phyloP scores from a whole-genome alignment of 1,140 invertebrate genomes.

The Aphaenogaster ashmeadi region DNA sequence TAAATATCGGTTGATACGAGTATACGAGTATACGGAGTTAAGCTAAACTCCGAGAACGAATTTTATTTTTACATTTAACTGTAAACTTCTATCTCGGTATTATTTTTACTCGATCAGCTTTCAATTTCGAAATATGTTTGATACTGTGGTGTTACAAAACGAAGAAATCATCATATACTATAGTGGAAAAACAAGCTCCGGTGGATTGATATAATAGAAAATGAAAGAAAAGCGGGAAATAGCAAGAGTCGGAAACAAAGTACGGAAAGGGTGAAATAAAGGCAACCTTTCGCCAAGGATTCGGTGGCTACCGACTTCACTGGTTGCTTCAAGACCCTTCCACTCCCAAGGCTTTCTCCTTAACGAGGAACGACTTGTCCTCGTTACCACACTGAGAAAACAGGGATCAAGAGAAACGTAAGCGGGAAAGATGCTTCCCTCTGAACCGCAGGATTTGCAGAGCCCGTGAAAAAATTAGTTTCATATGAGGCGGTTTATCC shows the following conservation, averaged over 20 bases:
- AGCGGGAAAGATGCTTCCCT: conserved; percentile 67
- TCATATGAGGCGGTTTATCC: conserved; percentile 12
- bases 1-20: not conserved
- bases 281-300: conserved; percentile 60
- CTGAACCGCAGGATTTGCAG: conserved; percentile 60
- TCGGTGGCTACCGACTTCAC: conserved; percentile 62
- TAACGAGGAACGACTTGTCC: conserved; percentile 79
- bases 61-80: conserved; percentile 26
- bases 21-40: not conserved
- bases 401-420: conserved; percentile 71
- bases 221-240: conserved; percentile 39
- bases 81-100: not conserved
- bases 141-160: not conserved
- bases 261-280: conserved; percentile 56
- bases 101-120: conserved; percentile 28
- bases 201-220: conserved; percentile 72
- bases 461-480: conserved; percentile 66
- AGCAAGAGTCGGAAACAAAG: conserved; percentile 60
- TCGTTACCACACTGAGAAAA: conserved; percentile 76
- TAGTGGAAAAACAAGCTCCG: conserved; percentile 34
- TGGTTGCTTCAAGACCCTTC: conserved; percentile 50
- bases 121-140: conserved; percentile 31
- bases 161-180: conserved; percentile 1
- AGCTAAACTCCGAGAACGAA: not conserved
- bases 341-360: conserved; percentile 65